Percentiles rank a stretch among this genome's conserved stretches.
Evolutionary conservation across 2,888 invertebrate genomes (phyloP).

Genomic region (Acronicta alni): DNA sequence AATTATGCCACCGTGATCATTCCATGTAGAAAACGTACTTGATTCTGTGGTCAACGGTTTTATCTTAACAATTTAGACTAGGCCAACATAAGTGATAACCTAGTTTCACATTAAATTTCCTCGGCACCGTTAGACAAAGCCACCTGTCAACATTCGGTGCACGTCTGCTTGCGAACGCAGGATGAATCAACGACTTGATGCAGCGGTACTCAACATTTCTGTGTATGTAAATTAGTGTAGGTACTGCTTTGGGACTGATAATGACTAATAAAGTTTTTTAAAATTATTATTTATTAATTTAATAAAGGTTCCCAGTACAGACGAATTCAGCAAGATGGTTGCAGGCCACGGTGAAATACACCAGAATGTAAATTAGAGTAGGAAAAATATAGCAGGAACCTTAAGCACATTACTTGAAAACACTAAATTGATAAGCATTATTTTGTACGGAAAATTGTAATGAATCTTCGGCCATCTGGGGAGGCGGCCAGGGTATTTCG

Average conservation of each 20-base stretch:
- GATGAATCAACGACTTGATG: constrained; percentile 37
- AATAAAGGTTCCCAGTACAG: not conserved
- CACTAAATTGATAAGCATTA: too few species aligned
- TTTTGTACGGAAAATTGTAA: too few species aligned
- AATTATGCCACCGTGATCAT: too few species aligned
- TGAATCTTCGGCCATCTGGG: too few species aligned
- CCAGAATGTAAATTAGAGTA: too few species aligned
- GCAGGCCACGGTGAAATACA: too few species aligned
- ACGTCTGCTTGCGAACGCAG: constrained; percentile 37
- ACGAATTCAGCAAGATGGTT: not conserved
- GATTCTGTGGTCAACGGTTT: not conserved
- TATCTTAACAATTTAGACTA: constrained; percentile 30
- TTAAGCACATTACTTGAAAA: too few species aligned
- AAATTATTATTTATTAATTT: too few species aligned
- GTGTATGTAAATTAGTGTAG: not conserved
- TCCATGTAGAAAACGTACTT: not conserved
- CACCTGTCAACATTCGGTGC: constrained; percentile 48
- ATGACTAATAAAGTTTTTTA: too few species aligned
- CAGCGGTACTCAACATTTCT: constrained; percentile 30
- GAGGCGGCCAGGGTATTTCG: too few species aligned
- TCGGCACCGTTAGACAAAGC: constrained; percentile 40
- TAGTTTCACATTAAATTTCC: constrained; percentile 34
- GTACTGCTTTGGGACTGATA: not conserved
- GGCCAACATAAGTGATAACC: constrained; percentile 43
- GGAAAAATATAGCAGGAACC: too few species aligned